Base-by-base conservation (phyloP, 2,888 invertebrate species). In the Metacarcinus magister region DNA sequence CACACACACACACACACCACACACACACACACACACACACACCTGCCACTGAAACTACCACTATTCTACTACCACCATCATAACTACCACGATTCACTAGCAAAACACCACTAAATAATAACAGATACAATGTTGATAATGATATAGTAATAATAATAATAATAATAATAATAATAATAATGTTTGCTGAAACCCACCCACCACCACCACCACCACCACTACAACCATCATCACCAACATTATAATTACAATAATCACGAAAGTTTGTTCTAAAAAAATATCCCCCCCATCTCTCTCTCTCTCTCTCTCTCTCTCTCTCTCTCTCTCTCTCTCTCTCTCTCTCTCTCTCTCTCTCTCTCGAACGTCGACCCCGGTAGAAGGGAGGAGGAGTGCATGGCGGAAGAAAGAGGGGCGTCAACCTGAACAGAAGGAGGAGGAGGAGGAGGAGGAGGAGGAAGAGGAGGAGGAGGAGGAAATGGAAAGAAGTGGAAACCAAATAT, bases 351-450 rank as follows among this genome's bases (percentile, higher is more conserved):
- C n/a, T 82, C 82, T 82, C 82, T 82, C 82, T 82, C 82, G 82
- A 82, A 82, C 82, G 32, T 82, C 28, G 28, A 82, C 82, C 82
- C 82, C 82, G 82, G 82, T 32, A 28, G 82, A 28, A 75, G 28
- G 75, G 28, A 32, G 82, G 10, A 82, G 8, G 82, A 28, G 28
- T 32, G 82, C 82, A 67, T 67, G 67, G 67, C 67, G 67, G 67
- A 67, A 82, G 82, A 32, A 82, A 82, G 82, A 82, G 19, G 82
- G 82, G 82, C 82, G 82, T 82, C 82, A 82, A 82, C 82, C 82
- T 13, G 82, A 82, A 23, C 32, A 82, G 28, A 32, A 82, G 82
- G 82, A 82, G 82, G 82, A 82, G 28, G 75, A 75, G 75, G 75
- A 75, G 28, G 75, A 75, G 28, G 75, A 75, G 75, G 75, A 75